Base-by-base conservation (phyloP, 1,140 invertebrate species). In the Callitettix versicolor region DNA sequence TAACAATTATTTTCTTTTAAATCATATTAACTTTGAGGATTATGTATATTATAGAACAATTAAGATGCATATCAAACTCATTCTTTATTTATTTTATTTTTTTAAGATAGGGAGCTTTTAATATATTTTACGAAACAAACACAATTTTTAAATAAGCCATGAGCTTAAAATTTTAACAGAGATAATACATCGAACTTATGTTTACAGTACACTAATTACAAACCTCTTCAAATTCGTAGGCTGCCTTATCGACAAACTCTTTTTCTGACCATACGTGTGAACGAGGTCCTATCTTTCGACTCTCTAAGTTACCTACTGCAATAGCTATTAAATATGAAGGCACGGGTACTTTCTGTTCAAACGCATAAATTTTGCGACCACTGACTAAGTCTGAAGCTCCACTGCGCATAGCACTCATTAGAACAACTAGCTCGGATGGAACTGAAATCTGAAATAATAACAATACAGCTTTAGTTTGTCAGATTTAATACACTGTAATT, bases 221-320 rank as follows among this genome's bases (percentile, higher is more conserved):
- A 63, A 78, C 76, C 61, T 94, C 82, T 1, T 78, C 80, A 75
- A 96, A 96, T 69, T 96, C 92, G 71, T 80, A 87, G 11, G 85
- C 87, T 62, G 88, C 84, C 60, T 77, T 74, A 30, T 95, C 88
- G 9, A 97, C 79, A 54, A 89, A 76, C 60, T 88, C 86, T 64
- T 84, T 80, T 69, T 98, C 93, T 0, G 88, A 80, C 91, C 92
- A 97, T 0, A 96, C 89, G 63, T 77, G 77, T 9, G 85, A 86
- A 63, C 84, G 78, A 11, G 85, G 83, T 12, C 91, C 91, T 49
- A 95, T 73, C 41, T 78, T 69, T 63, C 82, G 78, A 1, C 78
- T 83, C 58, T 89, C 86, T 47, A 98, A 64, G 47, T 80, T 80
- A 18, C 91, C 95, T 21, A 86, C 87, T 30, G 85, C 93, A 61